phyloP scores from a whole-genome alignment of 2,888 invertebrate genomes.

The Arrhopalites spinosus region DNA sequence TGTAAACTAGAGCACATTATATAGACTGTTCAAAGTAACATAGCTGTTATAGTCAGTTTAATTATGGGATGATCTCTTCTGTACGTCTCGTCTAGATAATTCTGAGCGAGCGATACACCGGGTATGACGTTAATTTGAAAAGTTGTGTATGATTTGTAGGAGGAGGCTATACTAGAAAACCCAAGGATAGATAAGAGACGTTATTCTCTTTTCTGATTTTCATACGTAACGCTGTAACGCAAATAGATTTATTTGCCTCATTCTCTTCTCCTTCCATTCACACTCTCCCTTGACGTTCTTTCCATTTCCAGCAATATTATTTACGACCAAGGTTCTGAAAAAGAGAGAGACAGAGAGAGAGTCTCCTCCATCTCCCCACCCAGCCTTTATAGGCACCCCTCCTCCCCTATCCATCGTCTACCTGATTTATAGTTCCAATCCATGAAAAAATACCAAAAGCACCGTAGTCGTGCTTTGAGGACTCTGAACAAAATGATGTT shows the following conservation, averaged over 20 bases:
- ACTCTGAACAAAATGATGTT: too few species aligned
- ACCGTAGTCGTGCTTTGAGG: too few species aligned
- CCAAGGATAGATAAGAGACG: conserved; percentile 55
- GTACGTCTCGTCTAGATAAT: conserved; percentile 50
- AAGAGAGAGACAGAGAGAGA: conserved; percentile 1
- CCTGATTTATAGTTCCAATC: conserved; percentile 50
- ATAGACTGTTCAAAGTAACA: conserved; percentile 14
- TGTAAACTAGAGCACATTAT: neutral
- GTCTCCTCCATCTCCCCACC: conserved; percentile 45
- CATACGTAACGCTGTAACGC: too few species aligned
- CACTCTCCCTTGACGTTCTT: conserved; percentile 56
- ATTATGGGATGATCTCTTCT: conserved; percentile 55
- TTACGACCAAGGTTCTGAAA: conserved; percentile 48
- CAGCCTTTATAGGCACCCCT: conserved; percentile 50
- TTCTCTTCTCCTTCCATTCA: conserved; percentile 52
- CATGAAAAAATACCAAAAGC: too few species aligned
- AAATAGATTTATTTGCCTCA: neutral
- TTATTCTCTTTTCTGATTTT: conserved; percentile 51
- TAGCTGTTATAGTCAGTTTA: conserved; percentile 45
- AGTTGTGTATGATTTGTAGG: conserved; percentile 57
- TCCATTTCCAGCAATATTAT: conserved; percentile 56
- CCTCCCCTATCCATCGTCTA: conserved; percentile 44
- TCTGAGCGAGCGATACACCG: conserved; percentile 48
- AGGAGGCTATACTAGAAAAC: conserved; percentile 41
- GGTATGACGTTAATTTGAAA: conserved; percentile 56